Evolutionary conservation across 1,140 invertebrate genomes (phyloP).

Genomic region (Magallana ariakensis): DNA sequence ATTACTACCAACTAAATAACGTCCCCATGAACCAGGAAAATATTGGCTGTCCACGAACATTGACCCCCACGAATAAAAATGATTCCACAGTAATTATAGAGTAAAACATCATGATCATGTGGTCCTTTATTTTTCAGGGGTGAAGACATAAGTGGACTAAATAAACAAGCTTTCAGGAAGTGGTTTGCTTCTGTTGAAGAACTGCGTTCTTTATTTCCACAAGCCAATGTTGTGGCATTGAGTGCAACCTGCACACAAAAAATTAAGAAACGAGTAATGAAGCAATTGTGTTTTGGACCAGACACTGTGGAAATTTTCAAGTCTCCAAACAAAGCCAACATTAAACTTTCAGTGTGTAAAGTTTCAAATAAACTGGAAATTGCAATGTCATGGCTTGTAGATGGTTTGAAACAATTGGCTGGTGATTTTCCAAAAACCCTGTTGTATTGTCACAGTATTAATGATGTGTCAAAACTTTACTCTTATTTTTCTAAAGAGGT

Average conservation of each 20-base stretch:
- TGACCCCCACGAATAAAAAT: neutral
- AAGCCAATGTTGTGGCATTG: constrained; percentile 18
- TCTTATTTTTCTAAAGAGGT: constrained; percentile 25
- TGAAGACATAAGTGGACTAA: neutral
- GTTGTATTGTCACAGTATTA: neutral
- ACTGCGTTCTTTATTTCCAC: constrained; percentile 2
- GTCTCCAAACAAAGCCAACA: constrained; percentile 11
- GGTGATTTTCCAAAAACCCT: constrained; percentile 1
- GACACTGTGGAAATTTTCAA: neutral
- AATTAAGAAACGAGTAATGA: constrained; percentile 13
- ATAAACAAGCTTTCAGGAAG: constrained; percentile 19
- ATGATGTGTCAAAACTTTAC: constrained; percentile 36
- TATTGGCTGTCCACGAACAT: neutral
- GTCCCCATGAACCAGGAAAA: neutral
- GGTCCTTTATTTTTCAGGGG: constrained; percentile 18
- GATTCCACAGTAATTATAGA: neutral
- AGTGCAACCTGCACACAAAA: constrained; percentile 28
- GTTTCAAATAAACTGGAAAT: neutral
- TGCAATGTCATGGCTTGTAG: neutral
- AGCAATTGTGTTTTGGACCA: neutral
- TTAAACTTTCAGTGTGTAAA: neutral
- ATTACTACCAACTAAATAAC: neutral
- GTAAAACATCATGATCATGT: neutral
- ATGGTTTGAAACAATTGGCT: neutral
- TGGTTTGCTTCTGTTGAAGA: constrained; percentile 34